A percentile compares a stretch with the other conserved stretches of the same genome.
phyloP scores from a whole-genome alignment of 2,888 invertebrate species.

The Zaprionus obscuricornis region DNA sequence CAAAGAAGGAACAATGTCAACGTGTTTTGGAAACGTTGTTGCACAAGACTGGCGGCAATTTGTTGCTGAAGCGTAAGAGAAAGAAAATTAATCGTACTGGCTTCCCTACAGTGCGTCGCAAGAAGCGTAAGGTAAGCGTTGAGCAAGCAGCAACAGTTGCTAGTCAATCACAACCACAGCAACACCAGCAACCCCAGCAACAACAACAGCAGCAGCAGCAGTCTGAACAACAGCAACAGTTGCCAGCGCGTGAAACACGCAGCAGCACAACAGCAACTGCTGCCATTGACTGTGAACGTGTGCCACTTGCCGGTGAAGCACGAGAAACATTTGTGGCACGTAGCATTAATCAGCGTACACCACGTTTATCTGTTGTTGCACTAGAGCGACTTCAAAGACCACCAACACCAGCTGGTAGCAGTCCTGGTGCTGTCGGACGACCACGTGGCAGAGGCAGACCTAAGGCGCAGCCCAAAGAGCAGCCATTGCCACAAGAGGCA shows the following conservation, averaged over 20 bases:
- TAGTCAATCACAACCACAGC: too few relatives aligned
- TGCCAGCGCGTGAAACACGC: conserved; percentile 47
- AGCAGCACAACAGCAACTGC: conserved; percentile 38
- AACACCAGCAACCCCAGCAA: conserved; percentile 8
- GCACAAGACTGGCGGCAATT: conserved; percentile 80
- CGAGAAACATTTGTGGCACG: conserved; percentile 87
- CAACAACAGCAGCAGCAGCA: conserved; percentile 5
- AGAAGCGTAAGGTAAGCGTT: conserved; percentile 87
- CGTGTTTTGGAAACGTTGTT: conserved; percentile 82
- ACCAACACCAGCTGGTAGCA: conserved; percentile 49
- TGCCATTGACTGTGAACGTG: conserved; percentile 85
- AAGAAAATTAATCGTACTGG: conserved; percentile 94
- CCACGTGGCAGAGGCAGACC: conserved; percentile 49
- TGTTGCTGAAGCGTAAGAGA: conserved; percentile 86
- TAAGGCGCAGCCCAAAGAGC: neutral
- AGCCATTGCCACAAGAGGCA: conserved; percentile 8
- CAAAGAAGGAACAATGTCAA: conserved; percentile 64
- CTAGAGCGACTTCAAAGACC: conserved; percentile 86
- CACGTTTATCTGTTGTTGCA: conserved; percentile 86
- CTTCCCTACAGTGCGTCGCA: conserved; percentile 92
- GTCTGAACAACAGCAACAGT: conserved; percentile 21
- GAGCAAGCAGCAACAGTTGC: conserved; percentile 23
- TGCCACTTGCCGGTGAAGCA: conserved; percentile 88
- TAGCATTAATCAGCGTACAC: conserved; percentile 82
- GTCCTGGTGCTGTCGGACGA: conserved; percentile 13